A percentile compares a stretch with the other conserved stretches of the same genome.
Evolutionary conservation across 2,888 invertebrate genomes (phyloP).

Genomic region (Erynnis tages): DNA sequence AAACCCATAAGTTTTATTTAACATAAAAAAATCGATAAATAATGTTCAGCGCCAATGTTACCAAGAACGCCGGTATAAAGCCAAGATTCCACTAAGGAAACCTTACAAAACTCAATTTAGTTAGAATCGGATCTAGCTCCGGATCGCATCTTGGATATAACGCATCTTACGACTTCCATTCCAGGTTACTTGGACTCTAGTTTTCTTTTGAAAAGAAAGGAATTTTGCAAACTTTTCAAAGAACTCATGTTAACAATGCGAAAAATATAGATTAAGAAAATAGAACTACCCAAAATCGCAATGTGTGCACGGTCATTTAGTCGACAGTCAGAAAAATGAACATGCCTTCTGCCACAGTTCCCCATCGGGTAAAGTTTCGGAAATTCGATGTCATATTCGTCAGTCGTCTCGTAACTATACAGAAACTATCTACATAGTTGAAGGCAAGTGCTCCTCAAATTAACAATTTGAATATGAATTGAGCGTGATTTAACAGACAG

Average conservation of each 20-base stretch:
- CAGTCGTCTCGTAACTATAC: neutral
- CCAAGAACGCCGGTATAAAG: conserved; percentile 1
- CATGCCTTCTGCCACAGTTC: too few species aligned
- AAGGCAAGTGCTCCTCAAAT: conserved; percentile 25
- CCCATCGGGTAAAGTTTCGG: neutral
- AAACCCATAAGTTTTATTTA: too few species aligned
- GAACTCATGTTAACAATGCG: neutral
- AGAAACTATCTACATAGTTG: conserved; percentile 18
- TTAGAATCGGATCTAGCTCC: conserved; percentile 10
- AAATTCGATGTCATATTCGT: neutral
- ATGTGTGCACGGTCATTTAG: too few species aligned
- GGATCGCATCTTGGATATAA: conserved; percentile 12
- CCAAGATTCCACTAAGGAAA: conserved; percentile 7
- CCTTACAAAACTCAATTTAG: conserved; percentile 21
- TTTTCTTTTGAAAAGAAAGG: neutral
- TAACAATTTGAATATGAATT: conserved; percentile 36
- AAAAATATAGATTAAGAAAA: too few species aligned
- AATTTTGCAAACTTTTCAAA: neutral
- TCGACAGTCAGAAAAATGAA: too few species aligned
- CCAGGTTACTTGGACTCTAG: conserved; percentile 6
- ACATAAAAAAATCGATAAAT: too few species aligned
- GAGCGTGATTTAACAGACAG: conserved; percentile 34
- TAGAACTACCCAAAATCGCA: too few species aligned
- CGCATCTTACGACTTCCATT: conserved; percentile 10
- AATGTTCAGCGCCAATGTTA: neutral